A percentile compares a stretch with the other conserved stretches of the same genome.
These are phyloP conservation scores for Apodemus agrarius DNA, from an alignment of 2,797 vertebrate genomes.

Conservation along the genomic window DNA sequence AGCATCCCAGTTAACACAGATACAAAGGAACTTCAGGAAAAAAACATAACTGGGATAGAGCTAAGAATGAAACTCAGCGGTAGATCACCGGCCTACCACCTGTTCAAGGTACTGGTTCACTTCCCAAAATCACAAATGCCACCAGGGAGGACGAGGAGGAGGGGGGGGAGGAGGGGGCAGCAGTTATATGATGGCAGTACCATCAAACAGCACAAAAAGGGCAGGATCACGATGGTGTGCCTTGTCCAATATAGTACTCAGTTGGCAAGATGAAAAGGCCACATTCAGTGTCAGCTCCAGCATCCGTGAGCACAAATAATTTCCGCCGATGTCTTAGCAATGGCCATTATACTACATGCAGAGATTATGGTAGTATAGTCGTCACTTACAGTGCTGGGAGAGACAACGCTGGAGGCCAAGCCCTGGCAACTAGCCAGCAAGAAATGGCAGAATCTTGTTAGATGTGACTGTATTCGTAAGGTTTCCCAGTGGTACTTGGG, in stretches of 20 bases:
- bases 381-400: not conserved
- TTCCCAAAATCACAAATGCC: not conserved
- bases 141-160: not conserved
- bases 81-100: not conserved
- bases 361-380: not conserved
- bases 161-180: no score
- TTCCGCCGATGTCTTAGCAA: not conserved
- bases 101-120: not conserved
- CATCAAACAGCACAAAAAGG: not conserved
- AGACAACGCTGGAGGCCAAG: not conserved
- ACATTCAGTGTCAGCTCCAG: not conserved
- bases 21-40: not conserved
- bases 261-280: not conserved
- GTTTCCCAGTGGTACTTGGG: not conserved
- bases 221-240: not conserved
- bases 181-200: not conserved
- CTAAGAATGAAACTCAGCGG: not conserved
- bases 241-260: not conserved
- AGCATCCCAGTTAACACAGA: not conserved
- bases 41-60: not conserved
- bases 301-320: not conserved
- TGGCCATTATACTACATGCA: accelerated
- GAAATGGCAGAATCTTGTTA: not conserved
- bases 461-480: not conserved
- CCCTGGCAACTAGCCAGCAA: not conserved